Conservation (phyloP, 2,888 invertebrate species). For the Megamerina dolium region DNA sequence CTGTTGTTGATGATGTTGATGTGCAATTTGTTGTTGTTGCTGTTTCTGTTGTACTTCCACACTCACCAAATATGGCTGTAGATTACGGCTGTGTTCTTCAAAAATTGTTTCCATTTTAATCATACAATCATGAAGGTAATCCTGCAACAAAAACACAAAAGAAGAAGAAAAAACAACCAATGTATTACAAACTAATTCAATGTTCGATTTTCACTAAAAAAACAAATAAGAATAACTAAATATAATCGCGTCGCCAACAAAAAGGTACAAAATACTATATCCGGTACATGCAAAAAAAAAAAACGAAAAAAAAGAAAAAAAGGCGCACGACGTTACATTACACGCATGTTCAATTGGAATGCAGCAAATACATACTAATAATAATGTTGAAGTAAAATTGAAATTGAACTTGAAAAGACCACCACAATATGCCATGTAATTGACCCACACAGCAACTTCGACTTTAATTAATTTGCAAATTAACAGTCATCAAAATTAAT, state of each 20-base stretch:
- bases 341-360: no score
- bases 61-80: slow-evolving; percentile 33
- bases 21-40: slow-evolving; percentile 20
- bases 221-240: no score
- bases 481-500: slow-evolving; percentile 22
- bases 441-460: slow-evolving; percentile 17
- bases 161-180: no score
- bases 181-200: no score
- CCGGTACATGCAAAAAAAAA: no score
- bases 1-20: slow-evolving; percentile 22
- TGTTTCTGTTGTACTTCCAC: slow-evolving; percentile 28
- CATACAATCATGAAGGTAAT: slow-evolving; percentile 71
- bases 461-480: slow-evolving; percentile 29
- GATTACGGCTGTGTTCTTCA: slow-evolving; percentile 50
- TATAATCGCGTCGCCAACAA: no score
- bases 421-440: not conserved
- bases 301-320: no score
- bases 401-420: slow-evolving; percentile 6
- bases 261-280: no score
- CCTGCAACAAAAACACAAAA: slow-evolving; percentile 57
- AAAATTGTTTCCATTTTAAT: slow-evolving; percentile 76
- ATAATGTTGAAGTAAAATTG: not conserved
- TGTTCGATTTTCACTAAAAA: no score
- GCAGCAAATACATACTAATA: no score
- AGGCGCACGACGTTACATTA: no score